A percentile compares a stretch with the other conserved stretches of the same genome.
Evolutionary conservation across 2,888 invertebrate species (phyloP).

Genomic region (Caenorhabditis sp.): DNA sequence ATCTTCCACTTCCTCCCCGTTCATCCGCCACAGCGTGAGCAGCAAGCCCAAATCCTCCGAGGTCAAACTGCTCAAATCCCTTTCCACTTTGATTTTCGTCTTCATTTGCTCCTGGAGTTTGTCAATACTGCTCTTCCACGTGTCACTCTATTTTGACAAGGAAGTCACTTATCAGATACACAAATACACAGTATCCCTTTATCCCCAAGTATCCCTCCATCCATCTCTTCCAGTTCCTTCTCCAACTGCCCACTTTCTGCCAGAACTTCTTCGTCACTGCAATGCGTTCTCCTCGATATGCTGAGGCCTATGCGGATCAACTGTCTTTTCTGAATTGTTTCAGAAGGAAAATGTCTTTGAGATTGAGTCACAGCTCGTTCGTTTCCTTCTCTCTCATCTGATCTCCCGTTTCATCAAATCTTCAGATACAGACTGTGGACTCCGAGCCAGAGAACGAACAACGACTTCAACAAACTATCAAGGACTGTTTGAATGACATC

Average conservation of each 20-base stretch:
- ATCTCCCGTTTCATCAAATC: not conserved
- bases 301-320: constrained; percentile 46
- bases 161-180: constrained; percentile 53
- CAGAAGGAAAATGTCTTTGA: not conserved
- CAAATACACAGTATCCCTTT: constrained; percentile 50
- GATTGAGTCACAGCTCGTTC: constrained; percentile 29
- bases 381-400: not conserved
- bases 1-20: constrained; percentile 32
- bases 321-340: constrained; percentile 33
- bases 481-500: not conserved
- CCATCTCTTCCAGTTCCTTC: constrained; percentile 43
- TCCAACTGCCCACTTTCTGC: constrained; percentile 63
- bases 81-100: constrained; percentile 56
- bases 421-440: constrained; percentile 39
- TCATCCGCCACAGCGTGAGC: constrained; percentile 40
- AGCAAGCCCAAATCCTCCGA: constrained; percentile 52
- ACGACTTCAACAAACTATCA: not conserved
- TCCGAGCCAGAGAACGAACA: constrained; percentile 2
- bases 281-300: constrained; percentile 50
- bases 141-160: constrained; percentile 54
- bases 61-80: constrained; percentile 46
- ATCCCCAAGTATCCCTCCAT: not conserved
- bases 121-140: constrained; percentile 52
- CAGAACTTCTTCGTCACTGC: constrained; percentile 60
- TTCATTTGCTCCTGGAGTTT: constrained; percentile 59